Conservation (phyloP, 92 coral and sea anemone species). For the Phenganax stokvisi region DNA sequence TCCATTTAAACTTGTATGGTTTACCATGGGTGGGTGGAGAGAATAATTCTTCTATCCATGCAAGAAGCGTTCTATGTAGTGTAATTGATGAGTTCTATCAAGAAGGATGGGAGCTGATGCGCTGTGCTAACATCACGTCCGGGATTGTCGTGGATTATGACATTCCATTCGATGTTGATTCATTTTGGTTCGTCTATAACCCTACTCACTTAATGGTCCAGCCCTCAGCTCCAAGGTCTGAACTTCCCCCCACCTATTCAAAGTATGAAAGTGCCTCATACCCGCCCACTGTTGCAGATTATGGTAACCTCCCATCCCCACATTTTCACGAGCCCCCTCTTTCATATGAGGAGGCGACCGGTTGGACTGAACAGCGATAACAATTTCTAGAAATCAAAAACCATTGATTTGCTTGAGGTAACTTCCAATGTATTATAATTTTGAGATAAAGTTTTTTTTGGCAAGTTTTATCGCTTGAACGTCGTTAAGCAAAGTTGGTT, state of each 20-base stretch:
- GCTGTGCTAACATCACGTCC: constrained; percentile 44
- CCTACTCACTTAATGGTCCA: background rate
- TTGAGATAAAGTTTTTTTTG: too few species aligned
- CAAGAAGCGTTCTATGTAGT: constrained; percentile 43
- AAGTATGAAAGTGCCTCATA: background rate
- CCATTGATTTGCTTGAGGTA: too few species aligned
- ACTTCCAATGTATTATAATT: too few species aligned
- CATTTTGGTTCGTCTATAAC: background rate
- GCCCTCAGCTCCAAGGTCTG: background rate
- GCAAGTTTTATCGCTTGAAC: too few species aligned
- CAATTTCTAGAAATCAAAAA: too few species aligned
- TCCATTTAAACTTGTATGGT: background rate
- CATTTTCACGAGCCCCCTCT: background rate
- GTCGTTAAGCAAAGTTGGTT: too few species aligned
- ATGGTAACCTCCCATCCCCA: background rate
- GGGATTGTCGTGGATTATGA: background rate
- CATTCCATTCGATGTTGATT: background rate
- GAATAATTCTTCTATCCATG: constrained; percentile 3
- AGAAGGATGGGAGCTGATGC: constrained; percentile 36
- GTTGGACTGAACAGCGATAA: background rate
- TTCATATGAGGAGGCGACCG: background rate
- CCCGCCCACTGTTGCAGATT: background rate
- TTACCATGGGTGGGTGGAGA: constrained; percentile 1
- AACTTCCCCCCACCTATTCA: background rate
- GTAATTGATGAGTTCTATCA: constrained; percentile 38